Evolutionary conservation across 2,888 invertebrate species (phyloP).

Genomic region (Crocallis elinguaria): DNA sequence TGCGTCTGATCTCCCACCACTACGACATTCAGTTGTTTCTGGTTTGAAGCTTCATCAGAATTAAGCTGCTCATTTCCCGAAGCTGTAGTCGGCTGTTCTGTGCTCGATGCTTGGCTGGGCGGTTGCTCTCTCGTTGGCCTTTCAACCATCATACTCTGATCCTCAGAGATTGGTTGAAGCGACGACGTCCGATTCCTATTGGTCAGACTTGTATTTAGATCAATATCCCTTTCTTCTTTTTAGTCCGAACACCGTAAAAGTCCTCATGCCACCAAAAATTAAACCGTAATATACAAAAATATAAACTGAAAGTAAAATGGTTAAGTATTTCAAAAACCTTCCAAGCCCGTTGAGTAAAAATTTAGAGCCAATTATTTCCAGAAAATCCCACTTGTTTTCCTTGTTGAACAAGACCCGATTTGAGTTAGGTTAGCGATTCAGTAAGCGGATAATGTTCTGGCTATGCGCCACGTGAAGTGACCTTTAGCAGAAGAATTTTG

Average conservation of each 20-base stretch:
- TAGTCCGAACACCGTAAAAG: conserved; percentile 29
- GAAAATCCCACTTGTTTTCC: too few species aligned
- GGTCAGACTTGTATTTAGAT: conserved; percentile 35
- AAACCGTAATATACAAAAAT: conserved; percentile 15
- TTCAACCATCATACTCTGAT: conserved; percentile 29
- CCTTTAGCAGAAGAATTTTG: conserved; percentile 16
- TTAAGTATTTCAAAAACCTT: conserved; percentile 32
- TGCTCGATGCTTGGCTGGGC: not conserved
- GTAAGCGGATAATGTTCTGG: conserved; percentile 25
- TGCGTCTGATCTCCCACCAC: conserved; percentile 5
- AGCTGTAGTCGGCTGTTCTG: conserved; percentile 17
- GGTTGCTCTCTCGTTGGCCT: conserved; percentile 27
- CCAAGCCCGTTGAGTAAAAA: conserved; percentile 26
- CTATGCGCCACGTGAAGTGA: conserved; percentile 18
- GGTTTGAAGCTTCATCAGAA: conserved; percentile 24
- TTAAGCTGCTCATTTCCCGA: conserved; percentile 8
- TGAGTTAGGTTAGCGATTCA: conserved; percentile 31
- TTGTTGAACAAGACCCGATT: conserved; percentile 24
- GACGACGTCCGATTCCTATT: conserved; percentile 39
- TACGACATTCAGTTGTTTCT: conserved; percentile 28
- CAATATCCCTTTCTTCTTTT: conserved; percentile 26
- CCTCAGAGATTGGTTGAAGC: conserved; percentile 32
- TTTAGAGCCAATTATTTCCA: conserved; percentile 36
- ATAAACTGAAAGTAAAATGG: conserved; percentile 21
- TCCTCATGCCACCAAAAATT: conserved; percentile 37